Evolutionary conservation across 2,113 vertebrate species (phyloP).

Genomic region (Gymnorhina tibicen): DNA sequence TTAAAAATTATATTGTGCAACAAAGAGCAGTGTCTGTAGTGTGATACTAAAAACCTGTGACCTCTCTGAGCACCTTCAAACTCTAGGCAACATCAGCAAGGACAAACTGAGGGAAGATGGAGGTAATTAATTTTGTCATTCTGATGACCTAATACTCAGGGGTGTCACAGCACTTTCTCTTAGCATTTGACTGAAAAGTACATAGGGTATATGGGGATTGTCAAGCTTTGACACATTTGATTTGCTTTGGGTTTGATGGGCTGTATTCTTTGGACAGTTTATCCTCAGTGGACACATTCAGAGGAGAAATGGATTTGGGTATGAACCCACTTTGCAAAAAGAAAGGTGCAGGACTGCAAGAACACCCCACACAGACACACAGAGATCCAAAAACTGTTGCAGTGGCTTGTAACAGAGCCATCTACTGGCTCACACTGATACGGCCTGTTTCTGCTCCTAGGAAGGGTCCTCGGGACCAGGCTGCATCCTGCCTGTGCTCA

Average conservation of each 20-base stretch:
- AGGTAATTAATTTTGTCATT: not conserved
- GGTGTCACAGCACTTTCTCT: not conserved
- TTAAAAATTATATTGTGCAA: not conserved
- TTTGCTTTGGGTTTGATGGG: not conserved
- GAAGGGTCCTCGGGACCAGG: not conserved
- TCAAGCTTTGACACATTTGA: not conserved
- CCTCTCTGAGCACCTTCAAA: not conserved
- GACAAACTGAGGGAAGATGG: not conserved
- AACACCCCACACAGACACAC: not conserved
- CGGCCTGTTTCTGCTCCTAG: not conserved
- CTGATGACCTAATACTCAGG: not conserved
- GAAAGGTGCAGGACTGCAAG: not conserved
- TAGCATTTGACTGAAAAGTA: not conserved
- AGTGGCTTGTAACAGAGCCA: conserved; percentile 9
- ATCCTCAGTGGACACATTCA: not conserved
- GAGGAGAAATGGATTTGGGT: not conserved
- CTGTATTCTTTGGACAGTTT: not conserved
- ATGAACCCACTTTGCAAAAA: not conserved
- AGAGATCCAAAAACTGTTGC: not conserved
- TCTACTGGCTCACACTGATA: not conserved
- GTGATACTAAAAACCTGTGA: not conserved
- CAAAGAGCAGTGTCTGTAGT: not conserved
- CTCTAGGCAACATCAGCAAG: not conserved
- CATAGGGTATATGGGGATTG: not conserved
- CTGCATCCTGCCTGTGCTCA: not conserved